These are phyloP conservation scores for Centruroides sculpturatus DNA, from an alignment of 1,140 invertebrate species.

Conservation along the genomic window DNA sequence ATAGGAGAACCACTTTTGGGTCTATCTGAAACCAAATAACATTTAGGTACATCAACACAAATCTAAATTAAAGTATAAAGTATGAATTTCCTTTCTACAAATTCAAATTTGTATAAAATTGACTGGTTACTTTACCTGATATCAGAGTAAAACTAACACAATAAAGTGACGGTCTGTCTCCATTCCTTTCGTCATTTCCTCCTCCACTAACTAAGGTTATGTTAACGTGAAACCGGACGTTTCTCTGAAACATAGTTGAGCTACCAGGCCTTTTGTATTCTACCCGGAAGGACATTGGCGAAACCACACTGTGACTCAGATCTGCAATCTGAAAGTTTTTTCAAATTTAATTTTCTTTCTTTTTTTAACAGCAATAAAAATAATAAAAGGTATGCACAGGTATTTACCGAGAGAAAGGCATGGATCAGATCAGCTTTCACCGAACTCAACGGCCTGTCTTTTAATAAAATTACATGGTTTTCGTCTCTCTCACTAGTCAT, in stretches of 20 bases:
- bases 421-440: constrained; percentile 98
- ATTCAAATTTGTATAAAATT: too few relatives aligned
- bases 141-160: constrained; percentile 88
- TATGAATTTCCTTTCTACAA: too few relatives aligned
- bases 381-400: neutral
- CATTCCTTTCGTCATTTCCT: constrained; percentile 17
- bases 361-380: neutral
- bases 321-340: constrained; percentile 60
- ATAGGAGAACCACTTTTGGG: too few relatives aligned
- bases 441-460: constrained; percentile 84
- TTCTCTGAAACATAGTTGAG: constrained; percentile 82
- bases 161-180: constrained; percentile 59
- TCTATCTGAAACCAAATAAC: too few relatives aligned
- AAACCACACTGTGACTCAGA: constrained; percentile 90
- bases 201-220: constrained; percentile 27
- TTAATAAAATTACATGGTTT: constrained; percentile 88
- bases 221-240: constrained; percentile 87
- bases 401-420: constrained; percentile 84
- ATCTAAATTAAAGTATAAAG: too few relatives aligned
- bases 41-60: too few relatives aligned
- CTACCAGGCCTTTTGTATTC: constrained; percentile 85
- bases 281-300: constrained; percentile 92
- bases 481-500: constrained; percentile 95
- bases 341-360: neutral
- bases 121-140: constrained; percentile 50